Evolutionary conservation across 2,888 invertebrate species (phyloP), one percentile per base, ranked within the genome.

Genomic region (Cryptocephalus primarius): DNA sequence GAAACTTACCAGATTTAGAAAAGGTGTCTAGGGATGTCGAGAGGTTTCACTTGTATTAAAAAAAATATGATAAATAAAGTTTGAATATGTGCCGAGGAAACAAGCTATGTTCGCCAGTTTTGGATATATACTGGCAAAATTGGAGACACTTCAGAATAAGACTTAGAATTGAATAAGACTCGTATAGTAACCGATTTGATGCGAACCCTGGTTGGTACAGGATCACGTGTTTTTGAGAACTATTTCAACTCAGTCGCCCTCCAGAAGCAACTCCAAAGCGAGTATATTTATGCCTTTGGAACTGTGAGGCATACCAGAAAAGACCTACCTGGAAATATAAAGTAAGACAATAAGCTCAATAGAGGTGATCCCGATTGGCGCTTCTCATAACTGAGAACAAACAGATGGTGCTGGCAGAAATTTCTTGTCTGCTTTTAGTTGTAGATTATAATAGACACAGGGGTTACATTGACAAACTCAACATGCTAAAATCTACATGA

Each of bases 91-190:
- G 51, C 53, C 14, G 51, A 55, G 38, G 33, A 49, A 22, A 40
- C 42, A 32, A 54, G 56, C 10, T 58, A 51, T 45, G 42, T 47
- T 13, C 45, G 41, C 39, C 38, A 56, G 38, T 55, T 55, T 47
- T 48, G 57, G 45, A 56, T 58, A 32, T 60, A 64, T 48, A 55
- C 57, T 31, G 60, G 60, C 13, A 60, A 62, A 51, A 45, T 44
- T 9, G 43, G 33, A 12, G 32, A 50, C 39, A 32, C n/a, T 32
- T 42, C 40, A n/a, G 52, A 49, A 39, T 43, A 42, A 34, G 33
- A 46, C n/a, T 13, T 39, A 10, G 39, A 41, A n/a, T n/a, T 22
- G 22, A n/a, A n/a, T n/a, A n/a, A n/a, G n/a, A n/a, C 22, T 22
- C 22, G 22, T 22, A 22, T 22, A 22, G 45, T 41, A 8, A 32